These are phyloP conservation scores for Listronotus oregonensis DNA, from an alignment of 1,140 invertebrate genomes.

Conservation along the genomic window DNA sequence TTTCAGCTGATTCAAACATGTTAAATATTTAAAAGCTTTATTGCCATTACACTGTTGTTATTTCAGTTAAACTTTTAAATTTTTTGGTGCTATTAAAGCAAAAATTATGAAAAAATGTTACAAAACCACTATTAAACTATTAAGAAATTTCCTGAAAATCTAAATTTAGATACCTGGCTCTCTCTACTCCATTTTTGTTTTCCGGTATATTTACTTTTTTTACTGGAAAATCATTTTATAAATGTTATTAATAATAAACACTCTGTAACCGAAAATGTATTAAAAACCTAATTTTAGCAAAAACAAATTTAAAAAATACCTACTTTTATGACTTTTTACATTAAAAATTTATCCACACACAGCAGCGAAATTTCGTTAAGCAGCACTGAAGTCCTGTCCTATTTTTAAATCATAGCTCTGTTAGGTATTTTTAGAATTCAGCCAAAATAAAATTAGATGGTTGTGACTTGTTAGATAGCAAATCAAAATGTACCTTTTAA, in stretches of 20 bases:
- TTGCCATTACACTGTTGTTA: too few relatives aligned
- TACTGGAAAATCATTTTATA: background rate
- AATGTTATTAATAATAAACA: background rate
- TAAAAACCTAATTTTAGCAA: too few relatives aligned
- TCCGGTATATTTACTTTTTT: background rate
- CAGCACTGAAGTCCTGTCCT: slow-evolving; percentile 39
- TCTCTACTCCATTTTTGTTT: background rate
- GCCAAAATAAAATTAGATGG: slow-evolving; percentile 49
- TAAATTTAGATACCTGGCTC: slow-evolving; percentile 1
- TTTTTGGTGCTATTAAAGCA: too few relatives aligned
- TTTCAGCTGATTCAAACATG: too few relatives aligned
- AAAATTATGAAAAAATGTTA: too few relatives aligned
- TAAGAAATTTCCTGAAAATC: background rate
- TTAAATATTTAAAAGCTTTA: too few relatives aligned
- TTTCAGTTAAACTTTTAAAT: too few relatives aligned
- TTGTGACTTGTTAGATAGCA: background rate
- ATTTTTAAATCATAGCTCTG: slow-evolving; percentile 44
- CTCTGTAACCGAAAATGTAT: too few relatives aligned
- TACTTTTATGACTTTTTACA: slow-evolving; percentile 39
- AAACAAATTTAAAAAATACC: slow-evolving; percentile 15
- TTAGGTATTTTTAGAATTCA: slow-evolving; percentile 49
- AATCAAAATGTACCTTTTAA: background rate
- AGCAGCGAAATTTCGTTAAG: slow-evolving; percentile 44
- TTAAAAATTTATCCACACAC: slow-evolving; percentile 42
- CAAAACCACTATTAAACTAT: too few relatives aligned